These are phyloP conservation scores for Brachirus orientalis DNA, from an alignment of 2,113 vertebrate genomes.

Conservation along the genomic window DNA sequence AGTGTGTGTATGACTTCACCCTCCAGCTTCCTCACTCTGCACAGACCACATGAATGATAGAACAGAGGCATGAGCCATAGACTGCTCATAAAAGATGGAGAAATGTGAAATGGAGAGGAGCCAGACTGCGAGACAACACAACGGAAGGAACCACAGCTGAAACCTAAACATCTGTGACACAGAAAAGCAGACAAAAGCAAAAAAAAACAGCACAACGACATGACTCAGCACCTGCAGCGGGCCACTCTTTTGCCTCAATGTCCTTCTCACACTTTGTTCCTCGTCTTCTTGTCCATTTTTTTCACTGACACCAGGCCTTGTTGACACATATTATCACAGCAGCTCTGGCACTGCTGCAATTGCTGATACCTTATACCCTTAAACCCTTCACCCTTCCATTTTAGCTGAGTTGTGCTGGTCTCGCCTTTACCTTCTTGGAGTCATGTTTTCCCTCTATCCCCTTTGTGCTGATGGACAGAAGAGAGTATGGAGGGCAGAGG, in stretches of 20 bases:
- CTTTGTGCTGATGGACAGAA: constrained; percentile 37
- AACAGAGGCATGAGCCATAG: constrained; percentile 36
- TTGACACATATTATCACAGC: constrained; percentile 22
- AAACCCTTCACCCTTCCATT: too few species aligned
- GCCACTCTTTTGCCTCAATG: constrained; percentile 17
- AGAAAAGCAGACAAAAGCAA: constrained; percentile 10
- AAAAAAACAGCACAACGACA: constrained; percentile 25
- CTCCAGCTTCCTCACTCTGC: constrained; percentile 47
- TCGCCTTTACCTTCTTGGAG: constrained; percentile 20
- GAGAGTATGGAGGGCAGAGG: constrained; percentile 5
- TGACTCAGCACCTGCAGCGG: constrained; percentile 58
- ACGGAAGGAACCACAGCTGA: constrained; percentile 1
- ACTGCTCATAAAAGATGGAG: constrained; percentile 41
- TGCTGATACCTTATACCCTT: constrained; percentile 40
- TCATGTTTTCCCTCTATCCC: constrained; percentile 63
- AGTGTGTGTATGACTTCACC: constrained; percentile 23
- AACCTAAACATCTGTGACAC: constrained; percentile 12
- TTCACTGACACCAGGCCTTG: constrained; percentile 21
- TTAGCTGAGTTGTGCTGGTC: constrained; percentile 35
- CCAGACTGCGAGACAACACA: constrained; percentile 11
- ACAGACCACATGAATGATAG: constrained; percentile 54
- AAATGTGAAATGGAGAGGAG: constrained; percentile 14
- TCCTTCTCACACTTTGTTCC: constrained; percentile 13
- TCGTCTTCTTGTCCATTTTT: constrained; percentile 6
- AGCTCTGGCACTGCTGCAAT: constrained; percentile 25